Evolutionary conservation across 2,113 vertebrate species (phyloP).

Genomic region (Tautogolabrus adspersus): DNA sequence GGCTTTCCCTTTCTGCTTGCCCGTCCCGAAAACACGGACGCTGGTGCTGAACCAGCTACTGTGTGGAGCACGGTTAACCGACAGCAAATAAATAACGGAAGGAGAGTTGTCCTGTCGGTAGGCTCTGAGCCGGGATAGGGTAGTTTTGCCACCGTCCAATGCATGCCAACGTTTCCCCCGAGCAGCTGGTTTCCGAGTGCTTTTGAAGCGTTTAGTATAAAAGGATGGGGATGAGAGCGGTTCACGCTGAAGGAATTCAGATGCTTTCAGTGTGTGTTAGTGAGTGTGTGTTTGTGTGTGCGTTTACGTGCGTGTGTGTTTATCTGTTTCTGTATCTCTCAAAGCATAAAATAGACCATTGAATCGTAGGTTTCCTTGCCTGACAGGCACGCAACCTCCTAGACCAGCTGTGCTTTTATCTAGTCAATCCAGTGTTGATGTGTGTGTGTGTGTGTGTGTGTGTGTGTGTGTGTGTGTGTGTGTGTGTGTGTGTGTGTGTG

Average conservation of each 20-base stretch:
- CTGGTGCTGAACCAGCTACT: conserved; percentile 77
- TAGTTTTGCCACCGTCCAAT: conserved; percentile 33
- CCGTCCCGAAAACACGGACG: conserved; percentile 76
- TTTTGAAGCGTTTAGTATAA: conserved; percentile 56
- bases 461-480: neutral
- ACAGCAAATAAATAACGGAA: conserved; percentile 72
- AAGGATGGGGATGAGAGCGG: conserved; percentile 66
- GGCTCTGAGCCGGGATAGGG: conserved; percentile 35
- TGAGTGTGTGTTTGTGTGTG: conserved; percentile 21
- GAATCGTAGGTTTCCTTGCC: conserved; percentile 50
- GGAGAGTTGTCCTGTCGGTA: conserved; percentile 73
- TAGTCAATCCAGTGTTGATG: conserved; percentile 27
- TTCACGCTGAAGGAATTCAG: conserved; percentile 83
- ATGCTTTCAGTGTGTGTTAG: conserved; percentile 62
- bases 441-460: conserved; percentile 21
- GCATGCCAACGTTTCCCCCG: conserved; percentile 40
- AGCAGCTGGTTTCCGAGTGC: conserved; percentile 46
- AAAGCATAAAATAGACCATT: conserved; percentile 56
- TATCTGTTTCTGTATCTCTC: conserved; percentile 42
- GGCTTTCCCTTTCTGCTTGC: conserved; percentile 64
- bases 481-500: conserved; percentile 29
- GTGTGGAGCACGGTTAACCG: conserved; percentile 68
- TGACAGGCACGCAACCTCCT: conserved; percentile 45
- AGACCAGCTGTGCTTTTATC: conserved; percentile 55
- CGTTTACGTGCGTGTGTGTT: conserved; percentile 16